phyloP scores from a whole-genome alignment of 2,113 vertebrate genomes.

The Micronycteris hirsuta region DNA sequence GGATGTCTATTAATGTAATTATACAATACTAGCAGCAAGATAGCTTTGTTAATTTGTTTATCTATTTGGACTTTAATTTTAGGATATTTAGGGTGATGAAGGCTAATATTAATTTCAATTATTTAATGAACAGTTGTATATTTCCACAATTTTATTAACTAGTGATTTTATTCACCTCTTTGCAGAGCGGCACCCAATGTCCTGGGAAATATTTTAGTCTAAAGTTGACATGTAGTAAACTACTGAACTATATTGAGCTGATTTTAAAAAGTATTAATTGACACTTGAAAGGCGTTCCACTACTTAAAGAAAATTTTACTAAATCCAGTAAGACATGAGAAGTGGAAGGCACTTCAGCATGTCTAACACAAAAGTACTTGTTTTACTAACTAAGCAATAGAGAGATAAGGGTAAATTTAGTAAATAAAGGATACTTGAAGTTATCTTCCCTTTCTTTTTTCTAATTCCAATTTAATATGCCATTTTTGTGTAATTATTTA shows the following conservation, averaged over 20 bases:
- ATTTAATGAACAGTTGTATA: neutral
- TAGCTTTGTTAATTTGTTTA: neutral
- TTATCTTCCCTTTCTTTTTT: neutral
- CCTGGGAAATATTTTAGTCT: neutral
- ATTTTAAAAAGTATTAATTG: neutral
- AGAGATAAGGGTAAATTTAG: neutral
- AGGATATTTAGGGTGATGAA: neutral
- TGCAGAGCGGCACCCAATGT: rapidly evolving
- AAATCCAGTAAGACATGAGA: neutral
- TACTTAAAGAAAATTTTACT: neutral
- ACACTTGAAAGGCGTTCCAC: neutral
- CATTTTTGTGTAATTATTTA: neutral
- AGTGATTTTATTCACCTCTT: neutral
- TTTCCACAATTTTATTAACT: neutral
- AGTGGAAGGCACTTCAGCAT: neutral
- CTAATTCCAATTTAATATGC: neutral
- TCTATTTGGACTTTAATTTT: neutral
- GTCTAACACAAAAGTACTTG: neutral
- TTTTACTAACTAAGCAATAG: neutral
- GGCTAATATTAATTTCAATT: neutral
- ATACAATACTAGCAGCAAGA: neutral
- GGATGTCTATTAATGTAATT: neutral
- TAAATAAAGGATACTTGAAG: neutral
- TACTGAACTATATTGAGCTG: neutral
- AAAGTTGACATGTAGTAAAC: neutral